Base-by-base conservation (phyloP, 2,888 invertebrate genomes). In the Agrypnus murinus region DNA sequence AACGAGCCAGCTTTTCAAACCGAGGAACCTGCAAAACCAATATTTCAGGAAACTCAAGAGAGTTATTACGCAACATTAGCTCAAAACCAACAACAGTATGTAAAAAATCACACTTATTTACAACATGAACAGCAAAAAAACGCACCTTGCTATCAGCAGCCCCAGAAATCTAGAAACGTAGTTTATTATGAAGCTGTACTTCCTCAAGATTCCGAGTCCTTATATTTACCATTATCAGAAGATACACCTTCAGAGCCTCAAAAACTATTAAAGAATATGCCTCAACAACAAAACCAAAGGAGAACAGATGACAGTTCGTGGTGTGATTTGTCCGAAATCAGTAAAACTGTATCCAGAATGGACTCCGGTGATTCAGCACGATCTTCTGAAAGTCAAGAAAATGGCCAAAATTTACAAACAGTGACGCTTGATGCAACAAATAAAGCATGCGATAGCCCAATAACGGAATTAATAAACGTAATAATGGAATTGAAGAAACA, bases 271-370 rank as follows among this genome's bases (percentile, higher is more conserved):
- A 58, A 46, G 25, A 34, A 9, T n/a, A 12, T 19, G 25, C 15
- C 1, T 6, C 46, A 10, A 36, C 40, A 48, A 6, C 48, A 32
- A 1, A 60, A 50, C 10, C 7, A 50, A 36, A 38, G 57, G 25
- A 10, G 10, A 46, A 59, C 59, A 3, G 74, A 76, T 14, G 77
- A 76, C 12, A 71, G 70, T 60, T 77, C 77, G 0, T 77, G 77
- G 77, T 73, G 46, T 36, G 77, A 77, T 43, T 32, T 77, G 25
- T 73, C 74, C 0, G 77, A 77, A n/a, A 19, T 60, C 8, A 75
- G 71, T 36, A 72, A 69, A 10, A 75, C 74, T 6, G 48, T 40
- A n/a, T 57, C 65, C 3, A 69, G 40, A 31, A 17, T 15, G n/a
- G 45, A 25, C 38, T 25, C 25, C 4, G 60, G 53, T 4, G 65